phyloP scores from a whole-genome alignment of 2,113 vertebrate genomes.

The Halcyon malimbica region DNA sequence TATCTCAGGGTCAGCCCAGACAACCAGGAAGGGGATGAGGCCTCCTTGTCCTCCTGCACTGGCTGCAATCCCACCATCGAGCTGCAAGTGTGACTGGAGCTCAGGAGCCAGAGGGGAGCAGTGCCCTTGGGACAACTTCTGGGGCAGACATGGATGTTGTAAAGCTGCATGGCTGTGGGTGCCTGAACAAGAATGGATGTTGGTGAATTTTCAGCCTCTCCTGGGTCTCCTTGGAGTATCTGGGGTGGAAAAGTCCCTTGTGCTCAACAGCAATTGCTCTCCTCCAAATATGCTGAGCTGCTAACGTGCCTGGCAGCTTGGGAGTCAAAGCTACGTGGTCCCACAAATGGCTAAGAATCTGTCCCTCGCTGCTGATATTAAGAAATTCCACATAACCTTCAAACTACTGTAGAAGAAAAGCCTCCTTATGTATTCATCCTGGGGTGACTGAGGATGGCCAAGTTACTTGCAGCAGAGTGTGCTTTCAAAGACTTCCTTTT shows the following conservation, averaged over 20 bases:
- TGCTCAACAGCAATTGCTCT: neutral
- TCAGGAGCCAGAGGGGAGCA: neutral
- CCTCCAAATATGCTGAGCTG: neutral
- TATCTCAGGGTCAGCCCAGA: neutral
- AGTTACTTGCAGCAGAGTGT: neutral
- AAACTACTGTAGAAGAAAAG: neutral
- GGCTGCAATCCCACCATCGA: neutral
- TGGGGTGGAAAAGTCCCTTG: rapidly evolving
- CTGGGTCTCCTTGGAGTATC: neutral
- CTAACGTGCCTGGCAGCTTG: rapidly evolving
- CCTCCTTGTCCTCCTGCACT: neutral
- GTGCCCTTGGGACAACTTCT: neutral
- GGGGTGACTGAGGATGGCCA: neutral
- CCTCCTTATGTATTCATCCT: neutral
- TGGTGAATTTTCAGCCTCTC: neutral
- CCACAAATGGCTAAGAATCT: neutral
- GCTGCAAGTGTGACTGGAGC: neutral
- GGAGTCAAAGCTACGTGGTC: neutral
- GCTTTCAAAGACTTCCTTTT: conserved; percentile 45
- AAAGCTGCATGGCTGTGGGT: neutral
- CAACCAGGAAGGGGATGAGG: neutral
- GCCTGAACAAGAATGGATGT: neutral
- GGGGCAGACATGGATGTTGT: neutral
- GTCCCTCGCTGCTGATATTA: neutral
- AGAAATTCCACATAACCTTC: neutral